Evolutionary conservation across 2,888 invertebrate species (phyloP), one percentile per base, ranked within the genome.

Genomic region (Biston betularia): DNA sequence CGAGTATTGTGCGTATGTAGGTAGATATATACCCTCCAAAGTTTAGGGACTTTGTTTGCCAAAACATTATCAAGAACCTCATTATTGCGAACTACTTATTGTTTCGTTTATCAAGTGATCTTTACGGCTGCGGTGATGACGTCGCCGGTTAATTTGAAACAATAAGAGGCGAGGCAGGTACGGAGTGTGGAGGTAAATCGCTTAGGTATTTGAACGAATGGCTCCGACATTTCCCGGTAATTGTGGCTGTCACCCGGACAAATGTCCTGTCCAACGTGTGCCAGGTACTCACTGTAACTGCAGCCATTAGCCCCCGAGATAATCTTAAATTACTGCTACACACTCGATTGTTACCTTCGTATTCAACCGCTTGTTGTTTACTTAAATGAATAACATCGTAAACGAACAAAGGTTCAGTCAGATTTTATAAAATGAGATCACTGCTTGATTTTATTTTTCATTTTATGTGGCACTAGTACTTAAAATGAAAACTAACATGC

Each of bases 231-330:
- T 85, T 85, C 83, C 82, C 83, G 75, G 90, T 92, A 93, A 93
- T 92, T 90, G 92, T 85, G 83, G 84, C 89, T 90, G 92, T 92
- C 91, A 82, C 75, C 79, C 75, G 86, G 86, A 92, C 88, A 90
- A 92, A 93, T 92, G 88, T 82, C 76, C 83, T 83, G 84, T 86
- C 86, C 86, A 78, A 81, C 83, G 84, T 80, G 84, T 83, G 86
- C 88, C 86, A 84, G 89, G 88, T 88, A 89, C 85, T 87, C 88
- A 85, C 81, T 84, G 80, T 87, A 87, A 89, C 89, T 84, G 85
- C 87, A 80, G 84, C 89, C 83, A 88, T 89, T 89, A 88, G 82
- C 85, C 80, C 75, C 71, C 75, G 80, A 83, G 87, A 88, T 89
- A 87, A 86, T 87, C 86, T 87, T 84, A 84, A 86, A 86, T 87